Percentiles rank a stretch among this genome's conserved stretches.
Evolutionary conservation across 2,888 invertebrate genomes (phyloP).

Genomic region (Dolichopus griseipennis): DNA sequence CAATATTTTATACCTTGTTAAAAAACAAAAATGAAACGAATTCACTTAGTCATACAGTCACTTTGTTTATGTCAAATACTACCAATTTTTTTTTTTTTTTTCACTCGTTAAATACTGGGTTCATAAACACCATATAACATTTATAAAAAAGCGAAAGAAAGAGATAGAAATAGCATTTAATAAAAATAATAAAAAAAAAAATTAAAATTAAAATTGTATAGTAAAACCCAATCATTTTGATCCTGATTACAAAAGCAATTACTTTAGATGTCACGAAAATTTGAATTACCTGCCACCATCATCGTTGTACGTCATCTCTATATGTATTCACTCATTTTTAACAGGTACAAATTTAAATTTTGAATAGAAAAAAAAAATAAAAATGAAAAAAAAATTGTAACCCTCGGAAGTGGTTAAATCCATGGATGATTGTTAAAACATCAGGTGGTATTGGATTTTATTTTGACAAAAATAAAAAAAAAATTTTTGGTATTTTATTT

Average conservation of each 20-base stretch:
- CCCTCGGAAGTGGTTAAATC: constrained; percentile 3
- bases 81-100: not conserved
- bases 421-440: not conserved
- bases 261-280: constrained; percentile 7
- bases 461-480: not conserved
- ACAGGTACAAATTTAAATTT: not conserved
- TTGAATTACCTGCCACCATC: not conserved
- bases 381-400: not conserved
- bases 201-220: too few species aligned
- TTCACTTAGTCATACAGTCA: not conserved
- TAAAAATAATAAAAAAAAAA: too few species aligned
- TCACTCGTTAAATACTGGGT: too few species aligned
- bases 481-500: too few species aligned
- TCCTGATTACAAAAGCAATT: constrained; percentile 5
- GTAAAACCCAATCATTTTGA: too few species aligned
- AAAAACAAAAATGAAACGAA: not conserved
- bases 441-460: not conserved
- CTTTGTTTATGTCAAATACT: not conserved
- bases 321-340: not conserved
- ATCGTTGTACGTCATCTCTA: not conserved
- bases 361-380: not conserved
- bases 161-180: too few species aligned
- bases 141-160: too few species aligned
- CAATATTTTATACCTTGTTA: not conserved
- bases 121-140: too few species aligned